Evolutionary conservation across 2,797 vertebrate species (phyloP).

Genomic region (Chelon labrosus): DNA sequence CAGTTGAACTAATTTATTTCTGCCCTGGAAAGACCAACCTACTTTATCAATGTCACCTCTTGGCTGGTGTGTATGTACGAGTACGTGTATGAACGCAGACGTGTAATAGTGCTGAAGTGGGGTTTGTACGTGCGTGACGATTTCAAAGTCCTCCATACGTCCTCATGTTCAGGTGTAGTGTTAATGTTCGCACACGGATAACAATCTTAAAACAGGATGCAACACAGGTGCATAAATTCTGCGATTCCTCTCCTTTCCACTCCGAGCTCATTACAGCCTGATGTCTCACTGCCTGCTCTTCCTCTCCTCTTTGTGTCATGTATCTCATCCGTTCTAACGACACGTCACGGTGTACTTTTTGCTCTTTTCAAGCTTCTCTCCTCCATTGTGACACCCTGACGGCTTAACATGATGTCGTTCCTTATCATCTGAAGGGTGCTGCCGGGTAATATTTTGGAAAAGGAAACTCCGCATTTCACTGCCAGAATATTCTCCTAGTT

Average conservation of each 20-base stretch:
- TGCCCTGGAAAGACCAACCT: constrained; percentile 69
- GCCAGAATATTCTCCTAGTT: background rate
- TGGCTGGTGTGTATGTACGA: constrained; percentile 39
- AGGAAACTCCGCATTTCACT: background rate
- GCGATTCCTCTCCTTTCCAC: constrained; percentile 19
- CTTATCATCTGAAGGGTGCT: constrained; percentile 20
- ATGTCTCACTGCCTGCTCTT: constrained; percentile 29
- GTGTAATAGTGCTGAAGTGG: constrained; percentile 38
- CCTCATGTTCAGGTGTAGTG: background rate
- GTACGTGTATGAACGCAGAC: constrained; percentile 31
- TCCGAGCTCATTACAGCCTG: constrained; percentile 28
- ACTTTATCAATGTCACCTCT: constrained; percentile 77
- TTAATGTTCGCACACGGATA: constrained; percentile 16
- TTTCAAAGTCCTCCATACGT: background rate
- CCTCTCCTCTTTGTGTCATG: constrained; percentile 25
- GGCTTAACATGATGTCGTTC: constrained; percentile 43
- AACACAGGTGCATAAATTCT: background rate
- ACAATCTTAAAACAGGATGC: constrained; percentile 5
- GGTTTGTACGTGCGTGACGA: constrained; percentile 1
- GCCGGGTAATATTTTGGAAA: constrained; percentile 29
- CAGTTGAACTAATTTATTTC: constrained; percentile 83
- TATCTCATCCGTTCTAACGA: constrained; percentile 38
- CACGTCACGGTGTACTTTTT: constrained; percentile 22
- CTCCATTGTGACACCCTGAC: constrained; percentile 56
- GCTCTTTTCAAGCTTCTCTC: constrained; percentile 50